phyloP scores from a whole-genome alignment of 2,113 vertebrate species.

The Apaloderma vittatum region DNA sequence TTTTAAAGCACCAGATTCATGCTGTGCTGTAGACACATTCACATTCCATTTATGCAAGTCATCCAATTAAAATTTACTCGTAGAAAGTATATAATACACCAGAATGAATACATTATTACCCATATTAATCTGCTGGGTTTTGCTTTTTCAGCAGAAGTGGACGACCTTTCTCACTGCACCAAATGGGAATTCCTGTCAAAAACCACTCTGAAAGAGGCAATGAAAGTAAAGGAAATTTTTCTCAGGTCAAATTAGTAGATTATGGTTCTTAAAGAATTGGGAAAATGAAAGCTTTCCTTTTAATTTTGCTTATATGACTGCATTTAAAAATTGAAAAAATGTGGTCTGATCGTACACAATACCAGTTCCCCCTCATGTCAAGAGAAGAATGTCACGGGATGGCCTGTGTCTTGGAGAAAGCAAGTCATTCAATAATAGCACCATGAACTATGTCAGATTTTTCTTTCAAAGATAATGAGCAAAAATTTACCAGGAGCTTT shows the following conservation, averaged over 20 bases:
- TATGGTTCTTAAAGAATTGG: not conserved
- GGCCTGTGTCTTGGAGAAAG: not conserved
- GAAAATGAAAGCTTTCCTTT: not conserved
- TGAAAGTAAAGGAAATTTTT: not conserved
- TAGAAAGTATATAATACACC: constrained; percentile 3
- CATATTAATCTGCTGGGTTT: constrained; percentile 17
- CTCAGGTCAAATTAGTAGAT: not conserved
- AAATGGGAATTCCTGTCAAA: not conserved
- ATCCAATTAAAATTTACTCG: constrained; percentile 52
- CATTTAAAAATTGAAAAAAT: not conserved
- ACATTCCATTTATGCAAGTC: constrained; percentile 53
- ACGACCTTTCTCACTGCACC: not conserved
- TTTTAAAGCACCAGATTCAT: constrained; percentile 41
- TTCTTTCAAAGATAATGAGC: not conserved
- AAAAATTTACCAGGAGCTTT: not conserved
- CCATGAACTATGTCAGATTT: not conserved
- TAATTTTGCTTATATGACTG: not conserved
- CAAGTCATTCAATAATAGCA: not conserved
- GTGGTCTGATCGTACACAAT: not conserved
- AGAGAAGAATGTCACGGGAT: not conserved
- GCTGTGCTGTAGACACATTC: constrained; percentile 48
- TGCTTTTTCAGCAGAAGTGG: not conserved
- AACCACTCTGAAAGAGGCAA: not conserved
- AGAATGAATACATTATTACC: constrained; percentile 44
- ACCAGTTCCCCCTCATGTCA: not conserved